Percentiles rank a stretch among this genome's conserved stretches.
These are phyloP conservation scores for Sinocyclocheilus grahami DNA, from an alignment of 2,113 vertebrate genomes.

Conservation along the genomic window DNA sequence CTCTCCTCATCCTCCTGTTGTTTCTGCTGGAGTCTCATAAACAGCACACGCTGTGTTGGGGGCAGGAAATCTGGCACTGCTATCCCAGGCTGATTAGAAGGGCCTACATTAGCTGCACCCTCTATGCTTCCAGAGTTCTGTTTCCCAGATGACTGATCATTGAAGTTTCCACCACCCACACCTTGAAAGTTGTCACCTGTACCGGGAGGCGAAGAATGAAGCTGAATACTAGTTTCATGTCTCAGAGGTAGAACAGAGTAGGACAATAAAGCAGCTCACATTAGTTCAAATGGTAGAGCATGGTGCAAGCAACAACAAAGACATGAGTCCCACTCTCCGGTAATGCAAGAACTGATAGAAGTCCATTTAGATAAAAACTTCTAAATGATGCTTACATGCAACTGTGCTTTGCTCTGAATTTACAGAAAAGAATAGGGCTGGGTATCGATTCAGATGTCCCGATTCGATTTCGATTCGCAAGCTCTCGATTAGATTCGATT, in stretches of 20 bases:
- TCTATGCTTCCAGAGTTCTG: constrained; percentile 73
- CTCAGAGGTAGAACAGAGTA: neutral
- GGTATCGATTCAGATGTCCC: too few species aligned
- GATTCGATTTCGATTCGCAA: too few species aligned
- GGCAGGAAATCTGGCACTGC: constrained; percentile 89
- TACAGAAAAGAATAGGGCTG: neutral
- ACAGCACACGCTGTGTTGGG: constrained; percentile 89
- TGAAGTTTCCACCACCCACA: constrained; percentile 62
- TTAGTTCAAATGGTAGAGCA: neutral
- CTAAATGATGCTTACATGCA: too few species aligned
- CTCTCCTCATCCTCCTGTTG: constrained; percentile 93
- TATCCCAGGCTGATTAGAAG: constrained; percentile 69
- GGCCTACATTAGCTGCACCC: constrained; percentile 65
- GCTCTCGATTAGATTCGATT: too few species aligned
- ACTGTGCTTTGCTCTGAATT: too few species aligned
- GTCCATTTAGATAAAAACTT: neutral
- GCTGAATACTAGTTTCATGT: neutral
- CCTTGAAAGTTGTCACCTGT: constrained; percentile 80
- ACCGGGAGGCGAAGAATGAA: neutral
- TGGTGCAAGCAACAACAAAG: neutral
- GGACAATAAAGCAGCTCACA: neutral
- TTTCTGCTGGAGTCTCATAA: constrained; percentile 93
- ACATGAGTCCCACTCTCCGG: neutral
- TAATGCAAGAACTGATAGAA: neutral
- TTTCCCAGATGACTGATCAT: constrained; percentile 68